Evolutionary conservation across 2,113 vertebrate species (phyloP), one percentile per base, ranked within the genome.

Genomic region (Nerophis lumbriciformis): DNA sequence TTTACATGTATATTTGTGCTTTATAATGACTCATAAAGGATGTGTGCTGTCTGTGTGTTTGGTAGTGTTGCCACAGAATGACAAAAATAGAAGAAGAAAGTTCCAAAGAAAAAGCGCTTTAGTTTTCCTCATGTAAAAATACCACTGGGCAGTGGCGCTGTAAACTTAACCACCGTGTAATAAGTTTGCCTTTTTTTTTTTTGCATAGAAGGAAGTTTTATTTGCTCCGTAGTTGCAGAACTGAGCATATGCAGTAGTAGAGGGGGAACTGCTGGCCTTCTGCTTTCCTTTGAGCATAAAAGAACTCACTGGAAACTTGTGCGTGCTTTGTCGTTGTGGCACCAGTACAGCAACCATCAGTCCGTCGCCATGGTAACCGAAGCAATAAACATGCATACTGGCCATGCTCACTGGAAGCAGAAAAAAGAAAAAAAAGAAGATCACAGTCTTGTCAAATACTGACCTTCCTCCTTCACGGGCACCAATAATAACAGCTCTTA

Each of bases 301-400:
- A 71, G 72, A 83, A 82, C 45, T 66, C 36, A 65, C 11, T 39
- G 60, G 66, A 68, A 80, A 70, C 13, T 16, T 50, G 59, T 48
- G 53, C 66, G 42, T 37, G 69, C 69, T 61, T 75, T 9, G 42
- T 45, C 10, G 38, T 54, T 61, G 52, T 60, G 53, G 65, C 53
- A 77, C 53, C 62, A 56, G 74, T 71, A 75, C 54, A 58, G 67
- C 66, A 60, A 48, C 65, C 49, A 66, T 71, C 68, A 77, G 58
- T 54, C 45, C 1, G 69, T 53, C 0, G 65, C 71, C 73, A 80
- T 69, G 63, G 81, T 4, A 85, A 81, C 76, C 5, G 16, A 51
- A 55, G 59, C 70, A 81, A 81, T 77, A 88, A 87, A 85, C 71
- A 85, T 16, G 19, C 48, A 7, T 62, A 61, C 52, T 73, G 65